Base-by-base conservation (phyloP, 1,140 invertebrate species). In the Reticulitermes speratus region DNA sequence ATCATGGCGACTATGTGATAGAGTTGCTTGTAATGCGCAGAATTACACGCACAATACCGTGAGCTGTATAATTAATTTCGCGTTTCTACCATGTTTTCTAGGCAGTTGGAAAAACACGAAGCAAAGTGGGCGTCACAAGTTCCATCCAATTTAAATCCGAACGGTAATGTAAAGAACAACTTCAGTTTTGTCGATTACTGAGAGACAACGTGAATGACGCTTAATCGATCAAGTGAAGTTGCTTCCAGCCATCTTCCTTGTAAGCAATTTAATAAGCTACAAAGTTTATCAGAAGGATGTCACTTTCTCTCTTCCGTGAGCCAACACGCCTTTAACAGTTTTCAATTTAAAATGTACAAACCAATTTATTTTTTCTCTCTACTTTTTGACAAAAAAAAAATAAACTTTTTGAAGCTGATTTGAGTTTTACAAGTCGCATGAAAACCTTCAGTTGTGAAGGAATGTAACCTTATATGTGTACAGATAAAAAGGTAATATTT, bases 321-420 rank as follows among this genome's bases (percentile, higher is more conserved):
- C 65, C 65, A 75, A n/a, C 65, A 14, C 8, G 5, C n/a, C 65
- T 75, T 75, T 75, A 75, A 75, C 65, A 75, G 65, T 75, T 75
- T 75, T 75, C 65, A 25, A 75, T 75, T 75, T 75, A 75, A 75
- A 75, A 30, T 75, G 65, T 75, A 75, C 65, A 75, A 75, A 75
- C n/a, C n/a, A 75, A 75, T 75, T 75, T 75, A 0, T n/a, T 75
- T 75, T 75, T 30, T 25, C 23, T 30, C 65, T 75, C 65, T 25
- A 75, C 25, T 16, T 75, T n/a, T 8, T 59, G 55, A 59, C 14
- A 65, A 19, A 65, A 3, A 69, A 25, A 75, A 75, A 75, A 11
- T 8, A 75, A 75, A 25, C 9, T n/a, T 75, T 75, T 25, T 30
- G 7, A 75, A 75, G 65, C n/a, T 75, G 65, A 30, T 75, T 75